Base-by-base conservation (phyloP, 2,888 invertebrate genomes). In the Amaurobius ferox region DNA sequence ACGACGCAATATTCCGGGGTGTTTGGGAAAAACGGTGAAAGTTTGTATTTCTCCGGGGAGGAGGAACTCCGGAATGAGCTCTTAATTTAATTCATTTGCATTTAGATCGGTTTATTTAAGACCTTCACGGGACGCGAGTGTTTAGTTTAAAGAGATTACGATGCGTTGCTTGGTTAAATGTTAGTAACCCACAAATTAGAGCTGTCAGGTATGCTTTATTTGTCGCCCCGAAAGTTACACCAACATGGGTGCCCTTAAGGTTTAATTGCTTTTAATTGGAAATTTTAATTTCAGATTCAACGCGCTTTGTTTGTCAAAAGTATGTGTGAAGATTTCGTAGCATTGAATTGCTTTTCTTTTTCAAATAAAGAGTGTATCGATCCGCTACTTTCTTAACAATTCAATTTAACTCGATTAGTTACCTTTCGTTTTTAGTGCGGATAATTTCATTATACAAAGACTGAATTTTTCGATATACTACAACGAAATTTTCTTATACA, bases 41-140 rank as follows among this genome's bases (percentile, higher is more conserved):
- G 40, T 85, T 80, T 67, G 55, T 67, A 48, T 74, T 64, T 40
- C 83, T 29, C 77, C 28, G 11, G 77, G 72, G 77, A 35, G 26
- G n/a, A 3, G 66, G 7, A 9, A 32, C 30, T 66, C 30, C 44
- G 74, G 66, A 72, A 64, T 77, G 72, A 71, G 26, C 68, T 28
- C 48, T 78, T 77, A 48, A 71, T 77, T 77, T 64, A 71, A 71
- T 71, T 77, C 83, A 85, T 85, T 85, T 85, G 77, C 83, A 85
- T 85, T 85, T 85, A 85, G 77, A 85, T 85, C 81, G 83, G 83
- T 77, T 85, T 77, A 76, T 74, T 81, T 81, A 44, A 44, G 64
- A 6, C 30, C 16, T 23, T 29, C 11, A 30, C 29, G 13, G 29
- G 64, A 28, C 28, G 13, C 48, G 16, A 29, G 48, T 26, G 40